Evolutionary conservation across 2,888 invertebrate species (phyloP), one percentile per base, ranked within the genome.

Genomic region (Lepidonotus clava): DNA sequence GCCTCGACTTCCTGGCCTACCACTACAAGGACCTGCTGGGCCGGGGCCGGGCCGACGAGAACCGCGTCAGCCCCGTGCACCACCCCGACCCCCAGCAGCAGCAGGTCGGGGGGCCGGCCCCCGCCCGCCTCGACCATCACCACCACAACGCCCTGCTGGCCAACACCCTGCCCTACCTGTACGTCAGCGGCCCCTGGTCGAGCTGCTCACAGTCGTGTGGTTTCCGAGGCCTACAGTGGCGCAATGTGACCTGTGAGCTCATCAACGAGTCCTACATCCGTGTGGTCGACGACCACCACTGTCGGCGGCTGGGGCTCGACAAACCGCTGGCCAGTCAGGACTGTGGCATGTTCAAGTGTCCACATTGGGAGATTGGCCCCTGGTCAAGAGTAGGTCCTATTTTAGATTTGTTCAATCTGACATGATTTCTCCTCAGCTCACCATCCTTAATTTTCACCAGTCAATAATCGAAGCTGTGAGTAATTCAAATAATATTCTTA

Each of bases 371-470:
- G 88, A 96, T 97, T 4, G 97, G 98, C 11, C 96, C 97, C 87
- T 99, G 99, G 99, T 98, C 98, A 61, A 96, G 97, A 96, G 98
- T 98, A 95, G 94, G 93, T 91, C n/a, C n/a, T n/a, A n/a, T n/a
- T n/a, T n/a, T n/a, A n/a, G n/a, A n/a, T n/a, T n/a, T n/a, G n/a
- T n/a, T n/a, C n/a, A n/a, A n/a, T n/a, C n/a, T n/a, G n/a, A n/a
- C n/a, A n/a, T n/a, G n/a, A n/a, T n/a, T n/a, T n/a, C n/a, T n/a
- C n/a, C n/a, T n/a, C n/a, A n/a, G n/a, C n/a, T n/a, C n/a, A n/a
- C n/a, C n/a, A n/a, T n/a, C n/a, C n/a, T n/a, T n/a, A n/a, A n/a
- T n/a, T n/a, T n/a, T n/a, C n/a, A n/a, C n/a, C n/a, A n/a, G n/a
- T n/a, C n/a, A n/a, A n/a, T n/a, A n/a, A n/a, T n/a, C n/a, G n/a